Evolutionary conservation across 2,113 vertebrate species (phyloP).

Genomic region (Trichechus manatus): DNA sequence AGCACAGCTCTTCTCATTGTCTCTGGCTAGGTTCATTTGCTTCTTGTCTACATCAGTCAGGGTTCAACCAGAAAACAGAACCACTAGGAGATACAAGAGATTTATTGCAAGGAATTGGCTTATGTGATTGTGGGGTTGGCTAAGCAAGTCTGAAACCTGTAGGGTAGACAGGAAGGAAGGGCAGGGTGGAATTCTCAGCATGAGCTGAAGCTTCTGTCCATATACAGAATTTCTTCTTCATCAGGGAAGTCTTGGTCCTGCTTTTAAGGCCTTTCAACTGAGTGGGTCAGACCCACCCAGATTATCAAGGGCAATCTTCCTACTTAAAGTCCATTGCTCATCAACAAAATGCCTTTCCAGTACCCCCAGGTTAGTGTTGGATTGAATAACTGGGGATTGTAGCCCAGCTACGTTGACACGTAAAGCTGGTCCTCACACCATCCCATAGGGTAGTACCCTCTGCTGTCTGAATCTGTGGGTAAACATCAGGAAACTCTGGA

Average conservation of each 20-base stretch:
- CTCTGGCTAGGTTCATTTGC: not conserved
- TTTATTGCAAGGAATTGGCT: no score
- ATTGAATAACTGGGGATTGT: accelerated
- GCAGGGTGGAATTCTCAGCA: no score
- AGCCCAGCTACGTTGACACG: accelerated
- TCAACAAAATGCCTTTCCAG: not conserved
- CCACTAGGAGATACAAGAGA: no score
- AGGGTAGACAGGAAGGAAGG: not conserved
- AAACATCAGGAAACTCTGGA: not conserved
- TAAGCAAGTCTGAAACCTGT: not conserved
- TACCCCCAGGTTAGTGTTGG: no score
- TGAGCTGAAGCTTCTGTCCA: accelerated
- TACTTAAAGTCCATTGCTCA: not conserved
- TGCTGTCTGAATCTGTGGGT: accelerated
- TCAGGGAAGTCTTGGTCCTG: accelerated
- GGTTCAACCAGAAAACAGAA: no score
- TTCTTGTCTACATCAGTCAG: not conserved
- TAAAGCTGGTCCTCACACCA: accelerated
- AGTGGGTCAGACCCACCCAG: not conserved
- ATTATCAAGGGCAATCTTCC: no score
- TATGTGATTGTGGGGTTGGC: no score
- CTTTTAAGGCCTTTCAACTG: not conserved
- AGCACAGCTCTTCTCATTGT: not conserved
- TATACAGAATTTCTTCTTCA: accelerated
- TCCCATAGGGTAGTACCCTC: accelerated